A percentile compares a stretch with the other conserved stretches of the same genome.
Conservation (phyloP, 1,140 invertebrate species). For the Trichomalopsis sarcophagae region DNA sequence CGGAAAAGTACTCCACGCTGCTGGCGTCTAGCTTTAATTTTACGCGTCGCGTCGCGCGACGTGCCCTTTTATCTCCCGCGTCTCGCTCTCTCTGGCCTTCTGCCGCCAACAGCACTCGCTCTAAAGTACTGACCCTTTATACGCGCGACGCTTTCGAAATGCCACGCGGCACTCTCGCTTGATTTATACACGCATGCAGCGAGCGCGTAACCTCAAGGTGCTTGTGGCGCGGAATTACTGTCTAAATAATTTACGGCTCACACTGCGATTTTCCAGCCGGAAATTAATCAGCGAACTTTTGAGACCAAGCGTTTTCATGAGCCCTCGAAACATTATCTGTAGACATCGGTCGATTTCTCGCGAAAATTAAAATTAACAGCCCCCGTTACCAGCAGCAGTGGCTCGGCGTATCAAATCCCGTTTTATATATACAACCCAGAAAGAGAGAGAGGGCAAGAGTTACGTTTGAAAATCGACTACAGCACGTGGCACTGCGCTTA, state of each 20-base stretch:
- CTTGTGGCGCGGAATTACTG: background rate
- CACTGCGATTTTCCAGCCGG: background rate
- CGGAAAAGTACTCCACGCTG: too few relatives aligned
- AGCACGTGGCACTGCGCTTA: too few relatives aligned
- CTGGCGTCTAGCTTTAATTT: background rate
- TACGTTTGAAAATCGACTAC: background rate
- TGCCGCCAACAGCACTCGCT: background rate
- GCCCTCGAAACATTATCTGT: background rate
- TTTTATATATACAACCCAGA: too few relatives aligned
- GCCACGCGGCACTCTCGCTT: background rate
- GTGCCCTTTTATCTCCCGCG: background rate
- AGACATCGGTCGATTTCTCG: background rate
- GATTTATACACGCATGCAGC: background rate
- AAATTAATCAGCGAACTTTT: background rate
- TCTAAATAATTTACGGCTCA: background rate
- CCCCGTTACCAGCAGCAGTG: background rate
- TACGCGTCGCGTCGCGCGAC: background rate
- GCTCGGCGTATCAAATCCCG: too few relatives aligned
- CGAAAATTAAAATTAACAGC: background rate
- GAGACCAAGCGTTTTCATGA: background rate
- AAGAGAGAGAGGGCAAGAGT: too few relatives aligned
- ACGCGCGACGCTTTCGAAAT: background rate
- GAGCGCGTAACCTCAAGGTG: background rate
- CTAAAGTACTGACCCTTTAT: background rate
- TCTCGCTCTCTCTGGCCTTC: background rate